Conservation (phyloP, 2,113 vertebrate genomes). For the Petromus typicus region DNA sequence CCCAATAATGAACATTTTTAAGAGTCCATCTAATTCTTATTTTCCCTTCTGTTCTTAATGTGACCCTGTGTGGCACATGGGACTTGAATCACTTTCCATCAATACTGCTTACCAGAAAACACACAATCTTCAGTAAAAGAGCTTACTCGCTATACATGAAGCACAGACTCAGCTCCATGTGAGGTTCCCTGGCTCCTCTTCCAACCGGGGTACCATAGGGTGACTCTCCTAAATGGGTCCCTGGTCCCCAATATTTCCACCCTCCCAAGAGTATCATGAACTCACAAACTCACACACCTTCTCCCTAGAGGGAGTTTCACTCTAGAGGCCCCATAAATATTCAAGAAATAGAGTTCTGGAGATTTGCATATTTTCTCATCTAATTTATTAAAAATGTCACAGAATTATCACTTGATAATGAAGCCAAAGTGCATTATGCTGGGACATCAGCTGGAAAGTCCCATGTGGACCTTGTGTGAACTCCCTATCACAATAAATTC, state of each 20-base stretch:
- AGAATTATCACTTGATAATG: background rate
- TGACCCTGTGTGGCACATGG: background rate
- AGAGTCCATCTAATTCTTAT: background rate
- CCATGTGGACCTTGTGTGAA: background rate
- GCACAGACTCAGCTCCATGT: background rate
- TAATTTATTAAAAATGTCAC: background rate
- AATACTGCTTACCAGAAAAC: background rate
- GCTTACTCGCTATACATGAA: background rate
- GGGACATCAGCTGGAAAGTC: background rate
- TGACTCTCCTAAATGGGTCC: background rate
- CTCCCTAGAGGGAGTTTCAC: background rate
- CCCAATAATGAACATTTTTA: background rate
- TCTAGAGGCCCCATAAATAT: background rate
- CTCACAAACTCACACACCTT: background rate
- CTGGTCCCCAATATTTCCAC: background rate
- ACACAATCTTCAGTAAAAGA: background rate
- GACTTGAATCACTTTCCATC: background rate
- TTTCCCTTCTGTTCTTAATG: background rate
- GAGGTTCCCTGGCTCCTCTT: background rate
- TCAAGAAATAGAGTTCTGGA: background rate
- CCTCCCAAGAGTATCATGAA: background rate
- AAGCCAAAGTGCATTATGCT: background rate
- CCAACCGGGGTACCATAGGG: background rate
- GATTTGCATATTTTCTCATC: background rate
- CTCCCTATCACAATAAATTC: background rate